phyloP scores from a whole-genome alignment of 2,113 vertebrate genomes.

The Amphilophus citrinellus region DNA sequence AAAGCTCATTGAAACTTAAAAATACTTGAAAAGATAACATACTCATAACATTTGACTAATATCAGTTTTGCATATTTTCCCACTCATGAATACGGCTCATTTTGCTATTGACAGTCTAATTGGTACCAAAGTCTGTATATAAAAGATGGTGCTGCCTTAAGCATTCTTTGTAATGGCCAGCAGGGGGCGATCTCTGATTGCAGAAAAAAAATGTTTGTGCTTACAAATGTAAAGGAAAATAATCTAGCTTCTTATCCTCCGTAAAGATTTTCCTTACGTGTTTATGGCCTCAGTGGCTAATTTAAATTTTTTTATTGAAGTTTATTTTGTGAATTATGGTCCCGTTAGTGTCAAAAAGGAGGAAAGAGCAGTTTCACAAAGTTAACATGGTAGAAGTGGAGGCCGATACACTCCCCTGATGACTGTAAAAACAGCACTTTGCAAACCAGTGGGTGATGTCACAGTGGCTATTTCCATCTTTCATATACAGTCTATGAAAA shows the following conservation, averaged over 20 bases:
- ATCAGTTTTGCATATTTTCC: not conserved
- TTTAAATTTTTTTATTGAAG: not conserved
- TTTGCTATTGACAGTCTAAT: not conserved
- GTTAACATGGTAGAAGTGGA: not conserved
- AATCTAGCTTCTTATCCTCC: not conserved
- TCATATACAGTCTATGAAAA: not conserved
- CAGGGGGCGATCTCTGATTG: not conserved
- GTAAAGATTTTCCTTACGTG: not conserved
- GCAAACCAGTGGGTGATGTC: not conserved
- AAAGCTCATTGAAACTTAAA: too few species aligned
- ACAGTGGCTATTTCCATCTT: fast-evolving
- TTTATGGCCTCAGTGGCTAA: fast-evolving
- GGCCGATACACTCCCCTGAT: not conserved
- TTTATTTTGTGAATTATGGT: not conserved
- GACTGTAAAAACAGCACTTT: too few species aligned
- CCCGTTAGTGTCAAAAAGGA: not conserved
- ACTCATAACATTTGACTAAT: not conserved
- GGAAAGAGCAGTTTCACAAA: not conserved
- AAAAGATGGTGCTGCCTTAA: not conserved
- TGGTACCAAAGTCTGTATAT: not conserved
- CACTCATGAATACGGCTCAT: not conserved
- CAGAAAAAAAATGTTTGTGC: not conserved
- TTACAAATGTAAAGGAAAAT: not conserved
- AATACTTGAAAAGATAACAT: not conserved
- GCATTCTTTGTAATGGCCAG: not conserved